These are phyloP conservation scores for Phenganax subtilis DNA, from an alignment of 92 coral and sea anemone genomes.

Conservation along the genomic window DNA sequence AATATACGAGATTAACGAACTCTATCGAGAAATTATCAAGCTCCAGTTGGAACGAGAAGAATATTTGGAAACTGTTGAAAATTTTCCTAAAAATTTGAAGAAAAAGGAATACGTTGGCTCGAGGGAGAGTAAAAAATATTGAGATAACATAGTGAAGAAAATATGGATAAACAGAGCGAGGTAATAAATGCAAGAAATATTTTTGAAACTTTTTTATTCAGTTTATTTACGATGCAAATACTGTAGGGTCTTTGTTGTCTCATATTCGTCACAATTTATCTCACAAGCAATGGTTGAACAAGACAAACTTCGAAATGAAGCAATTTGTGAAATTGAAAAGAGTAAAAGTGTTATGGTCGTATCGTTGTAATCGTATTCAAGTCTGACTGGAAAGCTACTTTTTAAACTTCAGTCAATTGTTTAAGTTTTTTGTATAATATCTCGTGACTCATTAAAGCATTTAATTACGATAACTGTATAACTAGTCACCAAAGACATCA, in stretches of 20 bases:
- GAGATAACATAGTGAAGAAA: neutral
- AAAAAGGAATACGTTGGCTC: constrained; percentile 42
- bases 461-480: neutral
- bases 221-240: neutral
- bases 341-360: no score
- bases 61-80: constrained; percentile 53
- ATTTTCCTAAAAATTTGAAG: constrained; percentile 43
- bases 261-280: no score
- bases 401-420: neutral
- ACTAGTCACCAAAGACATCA: neutral
- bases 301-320: no score
- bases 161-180: constrained; percentile 18
- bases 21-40: constrained; percentile 69
- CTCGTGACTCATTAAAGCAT: constrained; percentile 7
- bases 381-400: neutral
- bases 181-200: neutral
- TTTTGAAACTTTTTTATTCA: neutral
- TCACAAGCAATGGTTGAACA: no score
- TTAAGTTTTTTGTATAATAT: neutral
- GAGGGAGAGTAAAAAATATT: constrained; percentile 5
- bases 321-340: no score
- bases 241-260: no score
- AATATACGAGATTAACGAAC: constrained; percentile 60
- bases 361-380: no score
- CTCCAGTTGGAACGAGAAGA: constrained; percentile 82